A percentile compares a stretch with the other conserved stretches of the same genome.
These are phyloP conservation scores for Masticophis lateralis DNA, from an alignment of 2,797 vertebrate genomes.

Conservation along the genomic window DNA sequence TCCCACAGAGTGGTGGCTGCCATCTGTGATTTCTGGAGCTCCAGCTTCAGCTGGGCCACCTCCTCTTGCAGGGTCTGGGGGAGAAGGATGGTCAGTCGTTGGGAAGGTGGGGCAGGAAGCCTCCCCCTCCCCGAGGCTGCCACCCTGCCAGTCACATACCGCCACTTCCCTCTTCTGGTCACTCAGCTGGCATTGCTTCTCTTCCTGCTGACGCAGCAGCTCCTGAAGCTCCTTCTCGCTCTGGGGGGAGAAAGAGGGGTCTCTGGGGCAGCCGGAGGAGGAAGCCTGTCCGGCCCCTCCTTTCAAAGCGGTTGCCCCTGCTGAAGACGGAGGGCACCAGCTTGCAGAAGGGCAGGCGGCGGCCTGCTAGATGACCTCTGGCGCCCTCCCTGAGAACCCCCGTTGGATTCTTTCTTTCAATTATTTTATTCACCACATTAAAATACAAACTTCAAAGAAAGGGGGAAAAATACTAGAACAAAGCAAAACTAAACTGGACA, in stretches of 20 bases:
- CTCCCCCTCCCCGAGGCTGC: neutral
- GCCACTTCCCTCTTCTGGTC: constrained; percentile 65
- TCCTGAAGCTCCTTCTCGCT: constrained; percentile 71
- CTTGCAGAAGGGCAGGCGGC: neutral
- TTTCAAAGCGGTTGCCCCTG: neutral
- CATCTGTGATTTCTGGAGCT: constrained; percentile 61
- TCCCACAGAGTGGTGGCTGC: constrained; percentile 69
- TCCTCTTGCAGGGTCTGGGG: constrained; percentile 66
- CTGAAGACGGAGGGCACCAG: neutral
- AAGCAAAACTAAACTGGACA: neutral
- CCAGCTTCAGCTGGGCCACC: constrained; percentile 63
- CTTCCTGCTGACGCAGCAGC: constrained; percentile 67
- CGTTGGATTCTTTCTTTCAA: neutral
- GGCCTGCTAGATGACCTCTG: neutral
- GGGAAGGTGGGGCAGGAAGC: neutral
- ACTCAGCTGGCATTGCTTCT: constrained; percentile 66
- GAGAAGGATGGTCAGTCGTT: neutral
- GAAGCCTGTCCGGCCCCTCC: neutral
- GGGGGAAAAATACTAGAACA: neutral
- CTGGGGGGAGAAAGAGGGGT: constrained; percentile 42
- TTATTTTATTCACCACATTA: neutral
- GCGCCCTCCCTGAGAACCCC: neutral
- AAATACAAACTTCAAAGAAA: neutral
- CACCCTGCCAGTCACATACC: constrained; percentile 38
- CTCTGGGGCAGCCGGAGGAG: neutral